phyloP scores from a whole-genome alignment of 2,888 invertebrate species.

The Iselma pallidipennis region DNA sequence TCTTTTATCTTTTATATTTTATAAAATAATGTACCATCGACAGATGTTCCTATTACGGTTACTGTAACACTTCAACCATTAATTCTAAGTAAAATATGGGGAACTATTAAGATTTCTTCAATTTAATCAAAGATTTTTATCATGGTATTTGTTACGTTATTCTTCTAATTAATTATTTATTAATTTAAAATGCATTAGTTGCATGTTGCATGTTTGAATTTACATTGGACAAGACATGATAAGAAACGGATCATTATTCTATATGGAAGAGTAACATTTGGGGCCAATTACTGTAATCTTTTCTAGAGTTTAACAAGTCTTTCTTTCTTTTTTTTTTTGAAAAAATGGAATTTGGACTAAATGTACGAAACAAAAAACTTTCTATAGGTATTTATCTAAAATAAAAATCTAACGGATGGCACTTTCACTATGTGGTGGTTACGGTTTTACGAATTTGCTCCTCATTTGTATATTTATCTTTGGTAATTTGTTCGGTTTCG shows the following conservation, averaged over 20 bases:
- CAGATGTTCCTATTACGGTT: not conserved
- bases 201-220: not conserved
- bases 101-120: no score
- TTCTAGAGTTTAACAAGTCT: no score
- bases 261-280: not conserved
- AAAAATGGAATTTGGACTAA: no score
- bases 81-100: not conserved
- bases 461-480: not conserved
- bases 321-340: not conserved
- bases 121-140: not conserved
- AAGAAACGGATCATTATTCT: not conserved
- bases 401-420: slow-evolving; percentile 8
- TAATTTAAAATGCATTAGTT: not conserved
- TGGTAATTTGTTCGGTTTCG: not conserved
- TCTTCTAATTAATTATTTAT: not conserved
- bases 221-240: not conserved
- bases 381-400: slow-evolving; percentile 9
- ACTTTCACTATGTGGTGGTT: slow-evolving; percentile 20
- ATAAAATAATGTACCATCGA: no score
- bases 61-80: not conserved
- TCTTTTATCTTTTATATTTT: no score
- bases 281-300: slow-evolving; percentile 17
- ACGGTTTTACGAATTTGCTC: slow-evolving; percentile 7
- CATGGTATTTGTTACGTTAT: not conserved
- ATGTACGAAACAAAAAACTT: slow-evolving; percentile 13